Base-by-base conservation (phyloP, 2,888 invertebrate species). In the Zygothrica quintamaculata region DNA sequence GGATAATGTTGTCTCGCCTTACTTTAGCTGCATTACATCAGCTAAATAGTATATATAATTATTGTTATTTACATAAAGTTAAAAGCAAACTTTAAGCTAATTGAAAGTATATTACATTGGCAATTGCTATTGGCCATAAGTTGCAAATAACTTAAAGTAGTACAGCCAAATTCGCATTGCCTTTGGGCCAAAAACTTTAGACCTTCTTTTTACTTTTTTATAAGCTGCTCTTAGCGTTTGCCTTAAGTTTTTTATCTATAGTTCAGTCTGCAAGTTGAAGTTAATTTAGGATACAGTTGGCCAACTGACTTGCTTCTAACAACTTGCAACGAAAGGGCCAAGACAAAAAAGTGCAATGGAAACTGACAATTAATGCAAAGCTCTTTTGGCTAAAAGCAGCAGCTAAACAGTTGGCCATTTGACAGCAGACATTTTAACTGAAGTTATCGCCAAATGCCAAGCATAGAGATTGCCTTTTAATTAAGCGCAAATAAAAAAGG, bases 301-400 rank as follows among this genome's bases (percentile, higher is more conserved):
- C 56, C 56, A 57, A 42, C 31, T 25, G 37, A 22, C 36, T 0
- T 15, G 47, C 40, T n/a, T n/a, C n/a, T n/a, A n/a, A n/a, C n/a
- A 25, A 33, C 51, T 43, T 44, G 69, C 60, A n/a, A n/a, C n/a
- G 52, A 69, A 74, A 58, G 52, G 60, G 65, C 43, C 60, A 65
- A 50, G 52, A 39, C 59, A 2, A 9, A 29, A 29, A 8, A 8
- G 8, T 55, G 46, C 80, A 74, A 61, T 73, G 67, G 65, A 76
- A 73, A 59, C 65, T 60, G 73, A 82, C 82, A 73, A 78, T 78
- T 81, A 78, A 81, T 81, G 82, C 55, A 70, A 73, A 78, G 79
- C 82, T 65, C 26, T 60, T 57, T 71, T 64, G 55, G 50, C 31
- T n/a, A n/a, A n/a, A 67, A 74, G 37, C 34, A 52, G 40, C 43